These are phyloP conservation scores for Epizoanthus rinbou DNA, from an alignment of 92 coral and sea anemone species.

Conservation along the genomic window DNA sequence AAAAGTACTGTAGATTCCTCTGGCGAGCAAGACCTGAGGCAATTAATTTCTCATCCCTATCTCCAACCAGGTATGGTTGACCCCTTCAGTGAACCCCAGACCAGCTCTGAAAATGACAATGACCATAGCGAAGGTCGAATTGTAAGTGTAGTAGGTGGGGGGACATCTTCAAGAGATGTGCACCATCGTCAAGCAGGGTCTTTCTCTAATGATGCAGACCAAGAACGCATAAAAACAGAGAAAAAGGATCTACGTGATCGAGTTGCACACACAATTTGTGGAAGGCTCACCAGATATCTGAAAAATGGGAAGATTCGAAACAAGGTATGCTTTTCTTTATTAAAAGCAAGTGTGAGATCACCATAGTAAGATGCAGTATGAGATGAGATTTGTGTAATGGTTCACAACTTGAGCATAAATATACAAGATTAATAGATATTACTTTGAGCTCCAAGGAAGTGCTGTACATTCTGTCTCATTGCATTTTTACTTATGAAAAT, in stretches of 20 bases:
- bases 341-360: not conserved
- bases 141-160: conserved; percentile 20
- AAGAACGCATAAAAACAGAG: conserved; percentile 5
- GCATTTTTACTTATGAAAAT: too few relatives aligned
- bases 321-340: conserved; percentile 47
- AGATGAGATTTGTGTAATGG: not conserved
- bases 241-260: conserved; percentile 46
- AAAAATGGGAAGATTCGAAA: conserved; percentile 37
- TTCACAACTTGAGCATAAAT: not conserved
- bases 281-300: conserved; percentile 53
- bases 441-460: too few relatives aligned
- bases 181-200: not conserved
- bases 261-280: conserved; percentile 67
- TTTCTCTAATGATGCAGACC: conserved; percentile 16
- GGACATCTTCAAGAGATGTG: not conserved
- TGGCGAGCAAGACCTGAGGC: conserved; percentile 18
- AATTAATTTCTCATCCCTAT: conserved; percentile 52
- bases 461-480: too few relatives aligned
- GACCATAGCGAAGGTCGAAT: conserved; percentile 15
- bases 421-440: too few relatives aligned
- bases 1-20: conserved; percentile 8
- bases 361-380: not conserved
- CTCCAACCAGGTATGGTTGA: conserved; percentile 57
- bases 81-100: not conserved
- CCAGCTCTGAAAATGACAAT: conserved; percentile 6